phyloP scores from a whole-genome alignment of 2,797 vertebrate genomes.

The Podarcis lilfordi region DNA sequence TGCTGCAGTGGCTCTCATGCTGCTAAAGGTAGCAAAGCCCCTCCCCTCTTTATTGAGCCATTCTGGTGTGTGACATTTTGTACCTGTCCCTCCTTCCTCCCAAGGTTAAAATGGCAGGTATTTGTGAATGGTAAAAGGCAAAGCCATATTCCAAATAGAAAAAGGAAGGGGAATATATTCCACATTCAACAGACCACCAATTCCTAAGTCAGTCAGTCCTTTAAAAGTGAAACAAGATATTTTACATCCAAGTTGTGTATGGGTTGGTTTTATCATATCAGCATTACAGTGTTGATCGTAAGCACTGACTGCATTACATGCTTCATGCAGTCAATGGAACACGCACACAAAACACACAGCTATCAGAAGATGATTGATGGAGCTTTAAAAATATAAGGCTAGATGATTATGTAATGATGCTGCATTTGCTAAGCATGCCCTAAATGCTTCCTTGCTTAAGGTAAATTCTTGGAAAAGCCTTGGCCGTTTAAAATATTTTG shows the following conservation, averaged over 20 bases:
- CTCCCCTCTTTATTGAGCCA: not conserved
- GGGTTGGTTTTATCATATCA: not conserved
- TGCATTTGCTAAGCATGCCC: constrained; percentile 8
- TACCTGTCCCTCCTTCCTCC: not conserved
- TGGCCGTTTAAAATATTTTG: not conserved
- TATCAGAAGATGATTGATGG: not conserved
- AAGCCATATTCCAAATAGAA: not conserved
- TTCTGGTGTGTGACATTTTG: not conserved
- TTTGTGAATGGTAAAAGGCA: not conserved
- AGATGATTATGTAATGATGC: constrained; percentile 10
- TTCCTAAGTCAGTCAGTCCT: not conserved
- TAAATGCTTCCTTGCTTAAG: not conserved
- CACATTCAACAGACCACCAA: not conserved
- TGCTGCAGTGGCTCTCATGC: not conserved
- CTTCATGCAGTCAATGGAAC: constrained; percentile 19
- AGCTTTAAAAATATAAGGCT: constrained; percentile 2
- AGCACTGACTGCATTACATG: constrained; percentile 10
- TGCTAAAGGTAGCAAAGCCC: not conserved
- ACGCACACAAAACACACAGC: not conserved
- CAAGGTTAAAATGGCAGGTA: not conserved
- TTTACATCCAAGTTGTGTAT: not conserved
- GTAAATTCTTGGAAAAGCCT: not conserved
- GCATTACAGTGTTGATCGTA: not conserved
- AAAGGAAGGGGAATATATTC: not conserved
- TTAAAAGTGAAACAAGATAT: constrained; percentile 2